Conservation (phyloP, 2,797 vertebrate species). For the Gallinago nigripennis region DNA sequence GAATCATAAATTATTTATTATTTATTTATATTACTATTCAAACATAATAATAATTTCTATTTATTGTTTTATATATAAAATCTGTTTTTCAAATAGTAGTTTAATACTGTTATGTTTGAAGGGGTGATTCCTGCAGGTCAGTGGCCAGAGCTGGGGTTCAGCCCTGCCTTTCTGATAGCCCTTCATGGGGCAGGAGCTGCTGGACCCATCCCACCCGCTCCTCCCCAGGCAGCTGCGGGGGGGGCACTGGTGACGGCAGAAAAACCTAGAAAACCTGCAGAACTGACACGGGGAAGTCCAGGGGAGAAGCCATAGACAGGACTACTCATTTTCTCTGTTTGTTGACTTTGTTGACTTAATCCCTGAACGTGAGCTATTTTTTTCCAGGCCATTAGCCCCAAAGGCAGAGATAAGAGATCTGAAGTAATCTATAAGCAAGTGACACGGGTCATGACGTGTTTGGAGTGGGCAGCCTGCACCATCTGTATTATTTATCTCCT, state of each 20-base stretch:
- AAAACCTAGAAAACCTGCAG: not conserved
- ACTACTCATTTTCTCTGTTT: not conserved
- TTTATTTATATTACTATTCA: too few relatives aligned
- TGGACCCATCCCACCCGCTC: not conserved
- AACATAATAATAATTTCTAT: too few relatives aligned
- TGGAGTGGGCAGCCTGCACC: not conserved
- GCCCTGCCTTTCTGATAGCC: not conserved
- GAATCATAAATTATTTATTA: not conserved
- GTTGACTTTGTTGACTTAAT: not conserved
- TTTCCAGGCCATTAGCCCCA: not conserved
- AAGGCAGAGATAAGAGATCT: not conserved
- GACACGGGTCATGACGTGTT: not conserved
- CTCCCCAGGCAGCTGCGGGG: not conserved
- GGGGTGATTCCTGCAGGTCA: not conserved
- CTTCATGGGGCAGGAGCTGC: not conserved
- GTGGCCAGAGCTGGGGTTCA: not conserved
- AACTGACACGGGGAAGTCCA: not conserved
- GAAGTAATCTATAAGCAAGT: not conserved
- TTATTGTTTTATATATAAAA: too few relatives aligned
- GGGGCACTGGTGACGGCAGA: not conserved
- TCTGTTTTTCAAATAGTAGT: too few relatives aligned
- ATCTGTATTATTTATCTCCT: not conserved
- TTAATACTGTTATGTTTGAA: too few relatives aligned
- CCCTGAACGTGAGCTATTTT: not conserved
- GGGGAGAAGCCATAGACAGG: not conserved